Conservation (phyloP, 35 echinoderm and acorn worm species). For the Apostichopus californicus region DNA sequence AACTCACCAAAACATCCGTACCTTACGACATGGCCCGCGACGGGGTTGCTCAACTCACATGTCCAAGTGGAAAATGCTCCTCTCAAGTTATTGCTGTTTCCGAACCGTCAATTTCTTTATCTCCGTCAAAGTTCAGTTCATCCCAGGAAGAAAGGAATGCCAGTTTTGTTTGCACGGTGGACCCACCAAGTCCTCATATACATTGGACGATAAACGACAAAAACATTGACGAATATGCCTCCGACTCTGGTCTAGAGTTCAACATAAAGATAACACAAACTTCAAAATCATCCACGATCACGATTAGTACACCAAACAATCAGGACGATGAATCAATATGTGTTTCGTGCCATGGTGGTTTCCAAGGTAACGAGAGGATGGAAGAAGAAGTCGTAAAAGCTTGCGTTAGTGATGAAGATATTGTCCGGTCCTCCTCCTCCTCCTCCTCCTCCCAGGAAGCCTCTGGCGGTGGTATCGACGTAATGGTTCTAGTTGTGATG, state of each 20-base stretch:
- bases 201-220: neutral
- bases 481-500: neutral
- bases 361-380: neutral
- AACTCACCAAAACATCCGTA: neutral
- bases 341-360: neutral
- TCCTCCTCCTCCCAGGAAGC: neutral
- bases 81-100: neutral
- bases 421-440: neutral
- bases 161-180: neutral
- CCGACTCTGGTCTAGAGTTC: neutral
- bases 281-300: neutral
- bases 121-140: neutral
- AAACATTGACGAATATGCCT: neutral
- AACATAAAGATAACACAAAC: neutral
- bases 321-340: too few relatives aligned
- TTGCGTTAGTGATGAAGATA: neutral
- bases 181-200: neutral
- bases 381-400: neutral
- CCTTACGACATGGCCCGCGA: neutral
- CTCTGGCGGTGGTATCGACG: neutral
- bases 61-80: neutral
- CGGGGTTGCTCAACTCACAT: neutral
- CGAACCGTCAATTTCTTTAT: neutral
- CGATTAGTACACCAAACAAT: neutral
- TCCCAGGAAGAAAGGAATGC: too few relatives aligned